Percentiles rank a stretch among this genome's conserved stretches.
Evolutionary conservation across 2,113 vertebrate species (phyloP).

Genomic region (Colaptes auratus): DNA sequence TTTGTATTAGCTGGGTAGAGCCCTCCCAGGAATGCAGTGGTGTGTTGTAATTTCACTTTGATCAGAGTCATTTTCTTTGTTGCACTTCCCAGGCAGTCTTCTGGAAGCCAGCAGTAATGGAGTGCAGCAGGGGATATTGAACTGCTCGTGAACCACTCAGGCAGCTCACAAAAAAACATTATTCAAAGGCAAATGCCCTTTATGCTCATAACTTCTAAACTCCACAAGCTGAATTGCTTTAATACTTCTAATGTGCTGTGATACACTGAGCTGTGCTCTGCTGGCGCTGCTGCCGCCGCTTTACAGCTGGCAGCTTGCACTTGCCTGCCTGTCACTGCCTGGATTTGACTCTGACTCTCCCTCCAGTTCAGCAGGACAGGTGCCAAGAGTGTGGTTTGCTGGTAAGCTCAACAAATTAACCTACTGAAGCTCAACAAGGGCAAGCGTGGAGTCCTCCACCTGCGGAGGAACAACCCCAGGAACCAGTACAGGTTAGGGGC

Average conservation of each 20-base stretch:
- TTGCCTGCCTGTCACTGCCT: neutral
- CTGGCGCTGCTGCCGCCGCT: neutral
- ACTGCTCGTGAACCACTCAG: constrained; percentile 9
- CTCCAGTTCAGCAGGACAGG: neutral
- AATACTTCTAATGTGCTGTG: neutral
- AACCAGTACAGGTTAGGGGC: no score
- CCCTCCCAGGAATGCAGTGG: neutral
- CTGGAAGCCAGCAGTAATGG: constrained; percentile 20
- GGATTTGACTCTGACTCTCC: neutral
- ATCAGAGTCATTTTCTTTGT: constrained; percentile 49
- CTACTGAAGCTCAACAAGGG: no score
- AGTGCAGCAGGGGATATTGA: constrained; percentile 13
- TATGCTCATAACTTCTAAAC: constrained; percentile 8
- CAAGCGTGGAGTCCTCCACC: no score
- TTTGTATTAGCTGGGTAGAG: neutral
- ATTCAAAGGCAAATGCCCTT: constrained; percentile 58
- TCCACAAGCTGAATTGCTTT: neutral
- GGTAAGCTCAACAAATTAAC: neutral
- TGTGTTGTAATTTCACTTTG: constrained; percentile 47
- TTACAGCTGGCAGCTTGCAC: neutral
- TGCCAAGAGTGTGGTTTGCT: neutral
- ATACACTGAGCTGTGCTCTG: neutral
- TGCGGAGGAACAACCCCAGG: no score
- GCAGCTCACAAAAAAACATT: constrained; percentile 40
- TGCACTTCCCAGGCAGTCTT: neutral